phyloP scores from a whole-genome alignment of 2,888 invertebrate genomes.

The Tanytarsus gracilentus region DNA sequence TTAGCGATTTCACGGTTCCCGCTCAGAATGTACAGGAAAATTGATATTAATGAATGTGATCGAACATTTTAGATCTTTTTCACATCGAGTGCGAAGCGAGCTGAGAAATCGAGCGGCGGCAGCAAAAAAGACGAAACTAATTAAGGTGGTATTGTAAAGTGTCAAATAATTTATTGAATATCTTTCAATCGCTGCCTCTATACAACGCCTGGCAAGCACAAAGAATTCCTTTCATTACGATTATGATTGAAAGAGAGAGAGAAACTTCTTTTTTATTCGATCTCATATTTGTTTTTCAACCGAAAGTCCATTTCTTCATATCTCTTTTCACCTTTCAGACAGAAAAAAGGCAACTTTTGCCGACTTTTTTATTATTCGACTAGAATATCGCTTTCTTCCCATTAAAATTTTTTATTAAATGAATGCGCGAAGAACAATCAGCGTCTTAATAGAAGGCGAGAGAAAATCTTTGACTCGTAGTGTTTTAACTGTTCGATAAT shows the following conservation, averaged over 20 bases:
- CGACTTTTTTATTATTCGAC: constrained; percentile 2
- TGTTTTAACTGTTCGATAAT: constrained; percentile 18
- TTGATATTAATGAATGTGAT: constrained; percentile 9
- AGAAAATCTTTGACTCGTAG: constrained; percentile 18
- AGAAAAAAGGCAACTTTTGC: not conserved
- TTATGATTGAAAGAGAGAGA: not conserved
- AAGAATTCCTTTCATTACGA: not conserved
- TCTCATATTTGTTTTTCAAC: constrained; percentile 27
- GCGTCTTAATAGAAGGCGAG: not conserved
- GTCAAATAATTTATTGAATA: constrained; percentile 30
- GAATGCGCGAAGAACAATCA: not conserved
- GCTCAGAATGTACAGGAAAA: constrained; percentile 1
- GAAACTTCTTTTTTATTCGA: constrained; percentile 17
- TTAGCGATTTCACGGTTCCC: not conserved
- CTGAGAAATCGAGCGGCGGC: constrained; percentile 8
- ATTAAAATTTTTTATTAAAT: not conserved
- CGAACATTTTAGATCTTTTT: not conserved
- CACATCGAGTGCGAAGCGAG: not conserved
- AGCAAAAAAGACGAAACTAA: constrained; percentile 21
- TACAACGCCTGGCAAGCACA: not conserved
- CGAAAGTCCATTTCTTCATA: not conserved
- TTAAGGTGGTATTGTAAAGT: constrained; percentile 29
- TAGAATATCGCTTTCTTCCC: not conserved
- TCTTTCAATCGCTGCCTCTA: constrained; percentile 7
- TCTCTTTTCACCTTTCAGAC: not conserved